Conservation (phyloP, 2,888 invertebrate genomes). For the Mesochorus sp. region DNA sequence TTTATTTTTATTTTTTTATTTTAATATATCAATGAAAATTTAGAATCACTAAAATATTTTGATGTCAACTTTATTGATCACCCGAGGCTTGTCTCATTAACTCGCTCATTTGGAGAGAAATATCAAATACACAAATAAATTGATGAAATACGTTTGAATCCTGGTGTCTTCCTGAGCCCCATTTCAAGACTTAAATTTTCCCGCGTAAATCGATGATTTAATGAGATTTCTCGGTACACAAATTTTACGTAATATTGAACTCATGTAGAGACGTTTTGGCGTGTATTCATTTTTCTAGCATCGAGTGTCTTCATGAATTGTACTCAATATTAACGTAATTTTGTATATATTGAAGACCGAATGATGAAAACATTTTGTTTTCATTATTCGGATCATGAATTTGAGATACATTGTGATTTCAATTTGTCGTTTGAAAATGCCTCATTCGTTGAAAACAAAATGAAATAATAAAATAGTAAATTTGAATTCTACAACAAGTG, state of each 20-base stretch:
- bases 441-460: no score
- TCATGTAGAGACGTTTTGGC: background rate
- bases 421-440: background rate
- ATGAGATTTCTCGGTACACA: background rate
- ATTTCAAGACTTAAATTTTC: background rate
- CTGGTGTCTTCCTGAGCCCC: no score
- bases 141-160: no score
- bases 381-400: background rate
- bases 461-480: no score
- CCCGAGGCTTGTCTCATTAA: no score
- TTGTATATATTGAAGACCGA: background rate
- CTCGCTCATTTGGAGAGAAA: no score
- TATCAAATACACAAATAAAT: no score
- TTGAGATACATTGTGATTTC: background rate
- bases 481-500: no score
- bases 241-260: background rate
- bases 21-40: no score
- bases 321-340: conserved; percentile 3
- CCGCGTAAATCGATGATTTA: background rate
- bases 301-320: background rate
- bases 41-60: no score
- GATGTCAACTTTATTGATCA: no score
- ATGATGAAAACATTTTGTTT: background rate
- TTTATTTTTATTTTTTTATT: no score
- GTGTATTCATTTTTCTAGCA: background rate